Conservation (phyloP, 1,140 invertebrate species). For the Kradibia gibbosae region DNA sequence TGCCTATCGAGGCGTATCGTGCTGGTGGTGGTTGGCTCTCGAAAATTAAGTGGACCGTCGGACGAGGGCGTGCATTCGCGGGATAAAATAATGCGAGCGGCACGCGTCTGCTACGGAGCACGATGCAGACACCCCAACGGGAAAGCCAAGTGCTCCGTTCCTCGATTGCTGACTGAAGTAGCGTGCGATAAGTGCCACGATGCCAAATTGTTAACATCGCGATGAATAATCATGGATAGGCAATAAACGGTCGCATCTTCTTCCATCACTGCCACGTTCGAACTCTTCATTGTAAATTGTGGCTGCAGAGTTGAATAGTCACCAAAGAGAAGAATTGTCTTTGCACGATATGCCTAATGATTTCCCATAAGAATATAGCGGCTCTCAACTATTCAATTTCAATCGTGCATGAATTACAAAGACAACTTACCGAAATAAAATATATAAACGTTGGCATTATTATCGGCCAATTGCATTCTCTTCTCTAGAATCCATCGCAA, state of each 20-base stretch:
- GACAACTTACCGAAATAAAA: no score
- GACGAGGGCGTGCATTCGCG: not conserved
- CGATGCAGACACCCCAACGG: not conserved
- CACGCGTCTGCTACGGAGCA: conserved; percentile 39
- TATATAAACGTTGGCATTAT: not conserved
- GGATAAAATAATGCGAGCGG: conserved; percentile 27
- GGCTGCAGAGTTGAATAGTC: not conserved
- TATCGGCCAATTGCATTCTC: not conserved
- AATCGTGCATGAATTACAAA: no score
- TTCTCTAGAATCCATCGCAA: not conserved
- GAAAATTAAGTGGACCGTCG: conserved; percentile 43
- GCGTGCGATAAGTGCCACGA: not conserved
- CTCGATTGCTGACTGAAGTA: not conserved
- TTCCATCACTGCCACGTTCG: not conserved
- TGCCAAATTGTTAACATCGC: not conserved
- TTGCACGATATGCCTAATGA: no score
- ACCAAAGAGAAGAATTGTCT: no score
- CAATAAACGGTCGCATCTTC: not conserved
- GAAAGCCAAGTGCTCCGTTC: not conserved
- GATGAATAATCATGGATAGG: no score
- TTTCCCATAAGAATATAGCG: no score
- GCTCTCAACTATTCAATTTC: no score
- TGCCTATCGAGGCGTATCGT: conserved; percentile 55
- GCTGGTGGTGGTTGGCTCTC: conserved; percentile 8
- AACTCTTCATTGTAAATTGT: not conserved